Base-by-base conservation (phyloP, 2,888 invertebrate genomes). In the Noctua fimbriata region DNA sequence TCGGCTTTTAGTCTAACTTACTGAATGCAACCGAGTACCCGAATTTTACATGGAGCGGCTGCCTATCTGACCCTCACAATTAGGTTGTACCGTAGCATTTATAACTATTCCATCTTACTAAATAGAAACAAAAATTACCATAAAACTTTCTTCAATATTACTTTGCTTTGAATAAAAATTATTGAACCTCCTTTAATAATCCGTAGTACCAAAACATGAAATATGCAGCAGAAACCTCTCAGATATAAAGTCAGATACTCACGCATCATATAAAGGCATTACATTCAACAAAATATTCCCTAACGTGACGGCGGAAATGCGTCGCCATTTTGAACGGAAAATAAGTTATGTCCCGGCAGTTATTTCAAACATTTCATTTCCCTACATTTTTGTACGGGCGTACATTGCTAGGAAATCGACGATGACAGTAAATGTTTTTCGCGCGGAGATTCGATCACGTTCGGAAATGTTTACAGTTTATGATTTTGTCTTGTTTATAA, bases 331-430 rank as follows among this genome's bases (percentile, higher is more conserved):
- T 67, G 70, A 14, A 80, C 73, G 77, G 78, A 85, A 85, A 81
- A 82, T 84, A 78, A 69, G 72, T 81, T 83, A 82, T 69, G 76
- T 72, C 55, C 21, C 66, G 69, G 69, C 76, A 81, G 73, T 86
- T 86, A 87, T 86, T 87, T 82, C 73, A 79, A 82, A 81, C 41
- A 86, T 86, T 84, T 79, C 77, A 86, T 87, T 86, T 86, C 86
- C 83, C 63, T 66, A 78, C 74, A 77, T 82, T 80, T 80, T 82
- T 82, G 72, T 77, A 49, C n/a, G 12, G 36, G 41, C 44, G 6
- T 28, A 36, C 69, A 65, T 55, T 69, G n/a, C 72, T 65, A 66
- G 73, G 76, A 82, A 58, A 52, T 77, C 47, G 32, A 69, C 32
- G 55, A 47, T 67, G 69, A 55, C 79, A n/a, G 63, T 67, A 74